These are phyloP conservation scores for Drosophila kanapiae DNA, from an alignment of 1,140 invertebrate genomes.

Conservation along the genomic window DNA sequence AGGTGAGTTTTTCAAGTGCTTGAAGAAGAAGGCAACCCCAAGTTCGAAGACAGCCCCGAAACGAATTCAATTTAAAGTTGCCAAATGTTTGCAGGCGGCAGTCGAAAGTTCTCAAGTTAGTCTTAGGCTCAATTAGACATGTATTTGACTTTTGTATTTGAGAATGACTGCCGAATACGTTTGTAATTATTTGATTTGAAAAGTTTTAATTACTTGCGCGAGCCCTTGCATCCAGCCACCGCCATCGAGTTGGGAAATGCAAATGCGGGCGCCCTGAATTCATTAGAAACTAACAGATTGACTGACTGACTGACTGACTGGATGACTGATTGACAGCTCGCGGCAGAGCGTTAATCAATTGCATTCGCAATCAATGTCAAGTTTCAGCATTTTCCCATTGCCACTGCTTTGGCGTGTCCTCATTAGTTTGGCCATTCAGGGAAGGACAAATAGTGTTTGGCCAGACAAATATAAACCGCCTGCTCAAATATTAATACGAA, in stretches of 20 bases:
- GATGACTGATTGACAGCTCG: conserved; percentile 44
- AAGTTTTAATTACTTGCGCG: conserved; percentile 82
- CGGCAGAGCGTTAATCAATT: conserved; percentile 59
- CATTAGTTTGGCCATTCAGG: conserved; percentile 69
- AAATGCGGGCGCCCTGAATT: conserved; percentile 33
- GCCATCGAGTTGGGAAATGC: conserved; percentile 23
- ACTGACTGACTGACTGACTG: conserved; percentile 19
- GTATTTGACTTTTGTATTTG: conserved; percentile 80
- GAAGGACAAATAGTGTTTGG: conserved; percentile 11
- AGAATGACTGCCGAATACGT: conserved; percentile 69
- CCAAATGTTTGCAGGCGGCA: conserved; percentile 34
- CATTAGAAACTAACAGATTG: conserved; percentile 42
- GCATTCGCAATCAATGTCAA: conserved; percentile 71
- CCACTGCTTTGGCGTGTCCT: conserved; percentile 23
- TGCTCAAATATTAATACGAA: conserved; percentile 53
- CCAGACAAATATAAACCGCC: conserved; percentile 16
- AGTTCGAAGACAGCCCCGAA: neutral
- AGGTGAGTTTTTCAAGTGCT: conserved; percentile 90
- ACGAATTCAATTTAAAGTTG: conserved; percentile 42
- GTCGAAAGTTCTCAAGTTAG: conserved; percentile 45
- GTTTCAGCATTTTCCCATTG: conserved; percentile 15
- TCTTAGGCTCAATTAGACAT: conserved; percentile 67
- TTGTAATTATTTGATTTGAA: conserved; percentile 83
- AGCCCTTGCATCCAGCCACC: conserved; percentile 10
- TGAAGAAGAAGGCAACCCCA: neutral